Percentiles rank a stretch among this genome's conserved stretches.
These are phyloP conservation scores for Pogonomyrmex californicus DNA, from an alignment of 1,140 invertebrate species.

Conservation along the genomic window DNA sequence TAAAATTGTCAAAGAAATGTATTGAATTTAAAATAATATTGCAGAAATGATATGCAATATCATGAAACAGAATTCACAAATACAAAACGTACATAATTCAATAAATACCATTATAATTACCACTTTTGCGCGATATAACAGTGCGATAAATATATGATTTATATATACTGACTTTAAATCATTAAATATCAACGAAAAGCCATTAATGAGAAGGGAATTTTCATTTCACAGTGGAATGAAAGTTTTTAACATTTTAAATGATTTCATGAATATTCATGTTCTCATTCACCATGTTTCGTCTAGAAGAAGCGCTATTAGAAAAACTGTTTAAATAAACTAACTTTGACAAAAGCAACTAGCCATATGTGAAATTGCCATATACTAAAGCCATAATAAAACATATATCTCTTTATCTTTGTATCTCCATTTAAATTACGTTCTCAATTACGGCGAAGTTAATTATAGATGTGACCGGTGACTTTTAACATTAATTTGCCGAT, in stretches of 20 bases:
- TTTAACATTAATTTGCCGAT: background rate
- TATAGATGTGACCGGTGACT: background rate
- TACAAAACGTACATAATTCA: background rate
- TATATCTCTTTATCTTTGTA: background rate
- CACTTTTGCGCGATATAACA: background rate
- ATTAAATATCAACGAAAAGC: background rate
- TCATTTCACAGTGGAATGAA: background rate
- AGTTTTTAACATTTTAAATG: conserved; percentile 16
- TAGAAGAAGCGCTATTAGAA: background rate
- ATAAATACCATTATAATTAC: background rate
- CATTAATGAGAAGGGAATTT: background rate
- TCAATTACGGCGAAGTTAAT: conserved; percentile 38
- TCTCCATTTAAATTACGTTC: background rate
- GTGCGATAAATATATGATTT: background rate
- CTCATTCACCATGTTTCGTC: background rate
- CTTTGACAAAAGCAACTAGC: background rate
- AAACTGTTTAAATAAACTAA: background rate
- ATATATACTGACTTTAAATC: background rate
- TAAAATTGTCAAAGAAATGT: background rate
- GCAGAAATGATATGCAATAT: conserved; percentile 1
- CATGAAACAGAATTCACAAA: background rate
- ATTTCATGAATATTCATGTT: background rate
- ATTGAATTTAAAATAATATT: background rate
- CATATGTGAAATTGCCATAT: background rate
- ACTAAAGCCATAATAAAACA: background rate